A percentile compares a stretch with the other conserved stretches of the same genome.
Evolutionary conservation across 2,797 vertebrate genomes (phyloP).

Genomic region (Petrocephalus sullivani): DNA sequence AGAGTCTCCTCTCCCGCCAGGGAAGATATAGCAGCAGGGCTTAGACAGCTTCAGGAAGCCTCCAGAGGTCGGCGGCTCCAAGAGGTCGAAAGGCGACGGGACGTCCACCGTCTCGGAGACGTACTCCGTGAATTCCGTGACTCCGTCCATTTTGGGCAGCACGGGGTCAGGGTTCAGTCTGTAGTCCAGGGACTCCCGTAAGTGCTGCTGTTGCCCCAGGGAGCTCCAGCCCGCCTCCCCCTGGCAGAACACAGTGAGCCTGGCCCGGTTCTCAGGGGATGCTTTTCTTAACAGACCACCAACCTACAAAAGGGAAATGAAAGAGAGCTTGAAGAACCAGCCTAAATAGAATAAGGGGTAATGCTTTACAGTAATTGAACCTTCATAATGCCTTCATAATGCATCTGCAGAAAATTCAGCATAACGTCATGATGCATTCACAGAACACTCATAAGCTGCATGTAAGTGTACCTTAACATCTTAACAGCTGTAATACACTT

Average conservation of each 20-base stretch:
- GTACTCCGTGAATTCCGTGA: conserved; percentile 89
- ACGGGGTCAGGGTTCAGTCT: conserved; percentile 77
- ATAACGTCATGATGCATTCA: too few species aligned
- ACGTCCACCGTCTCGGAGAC: conserved; percentile 92
- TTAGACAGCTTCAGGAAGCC: conserved; percentile 98
- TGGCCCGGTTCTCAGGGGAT: conserved; percentile 65
- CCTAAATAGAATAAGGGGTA: background rate
- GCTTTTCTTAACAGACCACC: conserved; percentile 71
- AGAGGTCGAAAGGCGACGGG: conserved; percentile 89
- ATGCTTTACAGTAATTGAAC: background rate
- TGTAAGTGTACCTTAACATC: background rate
- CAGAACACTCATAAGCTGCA: background rate
- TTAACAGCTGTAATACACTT: background rate
- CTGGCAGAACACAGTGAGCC: conserved; percentile 81
- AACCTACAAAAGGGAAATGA: conserved; percentile 64
- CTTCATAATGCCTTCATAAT: background rate
- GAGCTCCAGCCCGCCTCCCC: conserved; percentile 90
- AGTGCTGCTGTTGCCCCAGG: conserved; percentile 69
- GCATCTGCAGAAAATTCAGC: background rate
- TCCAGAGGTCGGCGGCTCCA: conserved; percentile 93
- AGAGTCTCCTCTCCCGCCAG: conserved; percentile 92
- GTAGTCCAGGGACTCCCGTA: conserved; percentile 69
- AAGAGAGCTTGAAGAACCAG: conserved; percentile 16
- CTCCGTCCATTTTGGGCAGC: conserved; percentile 88
- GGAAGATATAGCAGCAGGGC: conserved; percentile 98